Percentiles rank a stretch among this genome's conserved stretches.
These are phyloP conservation scores for Strigamia transsilvanica DNA, from an alignment of 2,888 invertebrate species.

Conservation along the genomic window DNA sequence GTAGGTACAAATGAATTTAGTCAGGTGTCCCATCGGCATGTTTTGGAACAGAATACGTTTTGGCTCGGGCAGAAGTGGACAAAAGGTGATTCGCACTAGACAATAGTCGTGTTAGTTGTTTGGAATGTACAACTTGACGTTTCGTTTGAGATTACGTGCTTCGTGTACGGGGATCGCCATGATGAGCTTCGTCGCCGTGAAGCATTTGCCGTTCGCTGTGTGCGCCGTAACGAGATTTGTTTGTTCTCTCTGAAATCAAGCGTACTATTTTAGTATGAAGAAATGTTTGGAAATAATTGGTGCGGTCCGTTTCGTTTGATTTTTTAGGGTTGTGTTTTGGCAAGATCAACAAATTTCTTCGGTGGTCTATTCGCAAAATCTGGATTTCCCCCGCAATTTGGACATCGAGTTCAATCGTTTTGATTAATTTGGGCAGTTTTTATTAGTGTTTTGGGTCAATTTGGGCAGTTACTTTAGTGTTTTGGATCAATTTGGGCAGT, in stretches of 20 bases:
- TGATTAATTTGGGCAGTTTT: too few relatives aligned
- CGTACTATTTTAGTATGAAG: not conserved
- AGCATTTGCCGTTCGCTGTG: not conserved
- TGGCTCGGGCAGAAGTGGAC: not conserved
- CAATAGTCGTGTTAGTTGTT: not conserved
- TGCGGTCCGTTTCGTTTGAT: too few relatives aligned
- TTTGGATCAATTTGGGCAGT: too few relatives aligned
- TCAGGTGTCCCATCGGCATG: slow-evolving; percentile 42
- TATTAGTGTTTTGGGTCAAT: too few relatives aligned
- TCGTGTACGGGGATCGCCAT: slow-evolving; percentile 18
- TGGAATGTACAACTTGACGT: not conserved
- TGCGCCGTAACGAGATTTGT: not conserved
- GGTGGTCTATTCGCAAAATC: too few relatives aligned
- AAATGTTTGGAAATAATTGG: too few relatives aligned
- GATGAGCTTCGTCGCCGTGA: not conserved
- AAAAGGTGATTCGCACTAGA: not conserved
- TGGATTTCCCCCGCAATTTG: too few relatives aligned
- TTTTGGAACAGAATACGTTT: not conserved
- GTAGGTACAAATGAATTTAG: slow-evolving; percentile 43
- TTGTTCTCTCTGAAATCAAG: not conserved
- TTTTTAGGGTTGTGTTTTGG: too few relatives aligned
- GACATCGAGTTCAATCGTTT: too few relatives aligned
- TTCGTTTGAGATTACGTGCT: slow-evolving; percentile 2
- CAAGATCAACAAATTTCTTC: too few relatives aligned
- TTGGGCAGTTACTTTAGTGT: too few relatives aligned